A percentile compares a stretch with the other conserved stretches of the same genome.
Evolutionary conservation across 1,140 invertebrate species (phyloP).

Genomic region (Mamestra configurata): DNA sequence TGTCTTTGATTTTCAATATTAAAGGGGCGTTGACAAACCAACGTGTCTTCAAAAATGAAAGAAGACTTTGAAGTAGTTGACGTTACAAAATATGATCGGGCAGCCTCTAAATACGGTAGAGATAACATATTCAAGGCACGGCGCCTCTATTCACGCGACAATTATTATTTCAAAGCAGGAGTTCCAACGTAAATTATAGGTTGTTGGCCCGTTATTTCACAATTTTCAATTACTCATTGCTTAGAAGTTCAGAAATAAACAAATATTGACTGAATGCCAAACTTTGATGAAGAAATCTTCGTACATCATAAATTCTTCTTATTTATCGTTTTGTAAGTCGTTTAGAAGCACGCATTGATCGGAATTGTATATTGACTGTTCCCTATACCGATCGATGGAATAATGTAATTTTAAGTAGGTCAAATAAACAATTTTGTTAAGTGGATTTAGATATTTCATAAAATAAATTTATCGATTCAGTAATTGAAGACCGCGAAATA

Average conservation of each 20-base stretch:
- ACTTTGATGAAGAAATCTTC: not conserved
- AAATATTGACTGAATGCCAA: constrained; percentile 10
- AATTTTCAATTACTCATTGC: not conserved
- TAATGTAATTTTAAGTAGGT: not conserved
- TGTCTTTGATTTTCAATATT: not conserved
- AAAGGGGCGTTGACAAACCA: not conserved
- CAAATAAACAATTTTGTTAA: too few species aligned
- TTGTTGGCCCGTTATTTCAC: not conserved
- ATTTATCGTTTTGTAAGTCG: not conserved
- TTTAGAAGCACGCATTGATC: not conserved
- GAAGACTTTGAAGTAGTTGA: too few species aligned
- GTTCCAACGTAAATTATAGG: not conserved
- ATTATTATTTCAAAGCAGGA: not conserved
- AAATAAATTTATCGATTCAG: too few species aligned
- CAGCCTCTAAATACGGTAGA: not conserved
- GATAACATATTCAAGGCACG: not conserved
- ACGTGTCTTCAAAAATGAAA: too few species aligned
- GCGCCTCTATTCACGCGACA: not conserved
- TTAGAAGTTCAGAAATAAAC: not conserved
- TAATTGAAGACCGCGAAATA: too few species aligned
- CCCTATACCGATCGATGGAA: not conserved
- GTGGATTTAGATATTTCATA: too few species aligned
- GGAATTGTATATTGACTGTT: not conserved
- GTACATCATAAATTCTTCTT: not conserved
- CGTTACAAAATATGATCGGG: too few species aligned